phyloP scores from a whole-genome alignment of 2,888 invertebrate genomes.

The Drosophila flavopinicola region DNA sequence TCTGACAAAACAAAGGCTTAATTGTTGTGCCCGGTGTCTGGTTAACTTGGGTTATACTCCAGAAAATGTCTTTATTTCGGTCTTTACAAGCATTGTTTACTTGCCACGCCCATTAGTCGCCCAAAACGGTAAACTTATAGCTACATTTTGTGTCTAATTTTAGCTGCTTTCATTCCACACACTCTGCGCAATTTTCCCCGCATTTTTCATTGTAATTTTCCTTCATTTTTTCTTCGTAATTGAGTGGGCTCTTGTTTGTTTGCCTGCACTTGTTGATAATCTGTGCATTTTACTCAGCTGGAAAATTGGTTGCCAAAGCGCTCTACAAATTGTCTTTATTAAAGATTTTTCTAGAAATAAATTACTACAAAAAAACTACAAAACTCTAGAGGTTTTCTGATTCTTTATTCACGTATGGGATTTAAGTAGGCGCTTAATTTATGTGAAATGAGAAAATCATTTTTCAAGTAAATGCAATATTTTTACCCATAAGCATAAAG shows the following conservation, averaged over 20 bases:
- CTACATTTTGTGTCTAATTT: conserved; percentile 34
- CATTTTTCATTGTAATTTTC: conserved; percentile 10
- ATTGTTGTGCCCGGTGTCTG: conserved; percentile 53
- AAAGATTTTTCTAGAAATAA: conserved; percentile 6
- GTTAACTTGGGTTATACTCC: conserved; percentile 8
- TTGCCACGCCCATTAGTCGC: too few species aligned
- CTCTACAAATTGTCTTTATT: conserved; percentile 19
- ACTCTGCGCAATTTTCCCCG: conserved; percentile 17
- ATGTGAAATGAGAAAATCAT: neutral
- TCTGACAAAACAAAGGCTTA: conserved; percentile 64
- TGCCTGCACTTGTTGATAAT: conserved; percentile 44
- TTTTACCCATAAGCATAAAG: too few species aligned
- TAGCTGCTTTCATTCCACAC: conserved; percentile 35
- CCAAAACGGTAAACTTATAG: conserved; percentile 5
- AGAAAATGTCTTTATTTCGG: conserved; percentile 3
- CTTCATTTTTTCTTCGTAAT: conserved; percentile 7
- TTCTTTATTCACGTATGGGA: neutral
- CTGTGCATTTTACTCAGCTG: conserved; percentile 36
- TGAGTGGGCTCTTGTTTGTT: conserved; percentile 12
- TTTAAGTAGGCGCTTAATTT: neutral
- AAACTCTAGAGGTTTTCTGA: neutral
- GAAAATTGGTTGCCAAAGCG: conserved; percentile 29
- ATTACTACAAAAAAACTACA: neutral
- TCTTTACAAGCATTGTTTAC: neutral
- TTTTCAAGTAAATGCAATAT: too few species aligned